Conservation (phyloP, 1,140 invertebrate species). For the Scaptomyza pallida region DNA sequence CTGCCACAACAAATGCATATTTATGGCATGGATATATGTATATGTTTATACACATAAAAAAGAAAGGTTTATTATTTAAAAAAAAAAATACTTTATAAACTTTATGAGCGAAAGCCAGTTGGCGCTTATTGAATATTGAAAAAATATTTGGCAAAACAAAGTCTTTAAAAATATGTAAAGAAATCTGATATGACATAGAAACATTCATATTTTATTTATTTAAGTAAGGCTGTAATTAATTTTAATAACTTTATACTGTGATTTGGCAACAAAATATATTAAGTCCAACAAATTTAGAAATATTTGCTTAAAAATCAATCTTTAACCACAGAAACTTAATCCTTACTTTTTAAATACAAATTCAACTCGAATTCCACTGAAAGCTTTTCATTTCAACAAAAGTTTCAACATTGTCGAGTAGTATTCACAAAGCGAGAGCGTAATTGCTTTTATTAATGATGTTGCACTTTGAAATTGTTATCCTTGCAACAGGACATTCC, state of each 20-base stretch:
- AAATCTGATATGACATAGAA: no score
- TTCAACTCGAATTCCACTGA: background rate
- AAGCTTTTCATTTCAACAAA: background rate
- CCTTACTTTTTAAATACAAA: background rate
- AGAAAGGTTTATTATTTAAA: conserved; percentile 2
- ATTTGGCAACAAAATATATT: no score
- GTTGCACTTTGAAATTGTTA: background rate
- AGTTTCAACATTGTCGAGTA: background rate
- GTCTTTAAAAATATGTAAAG: background rate
- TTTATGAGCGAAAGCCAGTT: conserved; percentile 14
- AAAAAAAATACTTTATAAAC: conserved; percentile 9
- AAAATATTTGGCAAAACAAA: background rate
- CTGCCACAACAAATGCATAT: conserved; percentile 34
- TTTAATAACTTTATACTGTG: background rate
- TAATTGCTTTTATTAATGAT: background rate
- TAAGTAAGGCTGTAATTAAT: background rate
- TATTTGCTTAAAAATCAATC: no score
- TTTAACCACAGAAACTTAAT: no score
- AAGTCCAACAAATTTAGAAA: no score
- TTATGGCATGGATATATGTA: conserved; percentile 7
- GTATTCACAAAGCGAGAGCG: background rate
- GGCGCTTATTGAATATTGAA: background rate
- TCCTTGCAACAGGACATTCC: background rate
- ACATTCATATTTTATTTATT: no score
- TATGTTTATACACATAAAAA: background rate